Evolutionary conservation across 2,113 vertebrate genomes (phyloP), one percentile per base, ranked within the genome.

Genomic region (Labrus mixtus): DNA sequence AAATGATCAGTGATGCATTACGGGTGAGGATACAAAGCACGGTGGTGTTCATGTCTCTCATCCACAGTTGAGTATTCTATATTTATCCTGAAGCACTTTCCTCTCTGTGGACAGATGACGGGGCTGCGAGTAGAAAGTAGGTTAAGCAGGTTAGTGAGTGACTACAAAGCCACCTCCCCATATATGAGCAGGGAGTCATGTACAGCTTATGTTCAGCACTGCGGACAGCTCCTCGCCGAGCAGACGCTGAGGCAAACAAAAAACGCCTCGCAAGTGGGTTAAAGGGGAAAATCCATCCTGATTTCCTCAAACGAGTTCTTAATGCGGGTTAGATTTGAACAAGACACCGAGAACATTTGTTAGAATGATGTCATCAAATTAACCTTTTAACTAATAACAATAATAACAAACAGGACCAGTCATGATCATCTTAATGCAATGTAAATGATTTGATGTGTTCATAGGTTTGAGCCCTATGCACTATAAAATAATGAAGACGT

Each of bases 121-220:
- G 82, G 70, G 43, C 12, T 7, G 71, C 63, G 63, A 54, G 79
- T 69, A 71, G 87, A 91, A 92, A 93, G 91, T 93, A 91, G 92
- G 92, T 91, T 92, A 92, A 92, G 91, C 88, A 92, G 91, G 89
- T 93, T 92, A 92, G 78, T 65, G 88, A 83, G 73, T 60, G 77
- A 69, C 77, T 78, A 82, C 79, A 88, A 89, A 88, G 87, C 81
- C 84, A 80, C 80, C 79, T 80, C 78, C 86, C 65, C 75, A 59
- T 64, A 67, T 79, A 67, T 41, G 69, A 77, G 77, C 64, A 68
- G 39, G 54, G 73, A 79, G 74, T 77, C 67, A 57, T n/a, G n/a
- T 66, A n/a, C 39, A 48, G 77, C 75, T 85, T 83, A 70, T 64
- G 61, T 79, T 90, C 79, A 91, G 90, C 10, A 87, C 89, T 71